Conservation (phyloP, 2,113 vertebrate genomes). For the Rhizomys pruinosus region DNA sequence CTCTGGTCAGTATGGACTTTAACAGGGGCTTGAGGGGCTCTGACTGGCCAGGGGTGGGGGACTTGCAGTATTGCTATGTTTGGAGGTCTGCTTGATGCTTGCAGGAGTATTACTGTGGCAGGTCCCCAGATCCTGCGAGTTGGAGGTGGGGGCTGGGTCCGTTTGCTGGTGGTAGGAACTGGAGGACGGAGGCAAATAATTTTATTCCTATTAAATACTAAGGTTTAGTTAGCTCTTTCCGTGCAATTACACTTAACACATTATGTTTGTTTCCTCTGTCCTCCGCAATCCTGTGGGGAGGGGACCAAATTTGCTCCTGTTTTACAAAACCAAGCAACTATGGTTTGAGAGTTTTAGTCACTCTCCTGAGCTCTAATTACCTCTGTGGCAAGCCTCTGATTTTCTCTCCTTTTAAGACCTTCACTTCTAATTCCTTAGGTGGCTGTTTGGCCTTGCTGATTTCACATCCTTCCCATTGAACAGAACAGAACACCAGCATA, state of each 20-base stretch:
- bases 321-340: slow-evolving; percentile 57
- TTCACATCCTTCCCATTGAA: slow-evolving; percentile 45
- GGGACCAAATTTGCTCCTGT: not conserved
- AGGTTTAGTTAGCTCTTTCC: slow-evolving; percentile 43
- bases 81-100: not conserved
- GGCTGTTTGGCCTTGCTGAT: not conserved
- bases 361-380: slow-evolving; percentile 15
- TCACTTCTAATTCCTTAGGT: slow-evolving; percentile 35
- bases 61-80: not conserved
- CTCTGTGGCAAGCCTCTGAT: slow-evolving; percentile 10
- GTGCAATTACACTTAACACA: slow-evolving; percentile 18
- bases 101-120: not conserved
- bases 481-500: slow-evolving; percentile 2
- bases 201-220: slow-evolving; percentile 52
- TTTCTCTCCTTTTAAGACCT: slow-evolving; percentile 36
- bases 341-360: slow-evolving; percentile 32
- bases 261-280: slow-evolving; percentile 41
- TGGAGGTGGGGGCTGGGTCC: not conserved
- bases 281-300: slow-evolving; percentile 21
- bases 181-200: not conserved
- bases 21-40: not conserved
- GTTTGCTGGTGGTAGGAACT: slow-evolving; percentile 5
- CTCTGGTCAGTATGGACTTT: slow-evolving; percentile 87
- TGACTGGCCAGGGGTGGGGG: not conserved
- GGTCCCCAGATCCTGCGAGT: not conserved